phyloP scores from a whole-genome alignment of 2,113 vertebrate genomes.

The Hyperopisus bebe region DNA sequence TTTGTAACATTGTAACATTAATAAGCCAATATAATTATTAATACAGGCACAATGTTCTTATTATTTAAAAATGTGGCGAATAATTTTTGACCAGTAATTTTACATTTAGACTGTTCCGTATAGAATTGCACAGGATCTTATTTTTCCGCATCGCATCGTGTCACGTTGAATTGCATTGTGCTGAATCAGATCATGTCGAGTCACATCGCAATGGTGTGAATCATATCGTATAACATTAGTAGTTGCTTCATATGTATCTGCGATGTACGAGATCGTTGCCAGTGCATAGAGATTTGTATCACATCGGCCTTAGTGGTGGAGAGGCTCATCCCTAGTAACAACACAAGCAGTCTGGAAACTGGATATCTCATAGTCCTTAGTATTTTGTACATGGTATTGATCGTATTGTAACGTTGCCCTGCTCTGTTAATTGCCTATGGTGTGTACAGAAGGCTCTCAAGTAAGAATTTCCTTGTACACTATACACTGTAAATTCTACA shows the following conservation, averaged over 20 bases:
- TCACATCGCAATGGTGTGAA: background rate
- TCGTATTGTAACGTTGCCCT: background rate
- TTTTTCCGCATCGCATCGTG: background rate
- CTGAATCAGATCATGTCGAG: too few relatives aligned
- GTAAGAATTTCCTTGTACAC: background rate
- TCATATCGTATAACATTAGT: background rate
- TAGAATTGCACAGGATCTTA: background rate
- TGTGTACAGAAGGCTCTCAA: background rate
- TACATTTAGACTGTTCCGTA: background rate
- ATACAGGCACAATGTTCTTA: background rate
- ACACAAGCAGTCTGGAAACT: background rate
- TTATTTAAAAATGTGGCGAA: background rate
- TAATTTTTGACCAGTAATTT: background rate
- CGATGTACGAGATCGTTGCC: background rate
- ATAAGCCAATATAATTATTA: background rate
- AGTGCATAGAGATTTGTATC: background rate
- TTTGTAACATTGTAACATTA: background rate
- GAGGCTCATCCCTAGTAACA: background rate
- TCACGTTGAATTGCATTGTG: background rate
- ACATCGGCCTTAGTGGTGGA: background rate
- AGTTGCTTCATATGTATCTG: background rate
- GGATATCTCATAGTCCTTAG: background rate
- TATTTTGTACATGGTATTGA: background rate
- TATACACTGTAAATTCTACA: background rate
- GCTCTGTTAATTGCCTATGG: background rate